Conservation (phyloP, 1,140 invertebrate genomes). For the Caenorhabditis inopinata region DNA sequence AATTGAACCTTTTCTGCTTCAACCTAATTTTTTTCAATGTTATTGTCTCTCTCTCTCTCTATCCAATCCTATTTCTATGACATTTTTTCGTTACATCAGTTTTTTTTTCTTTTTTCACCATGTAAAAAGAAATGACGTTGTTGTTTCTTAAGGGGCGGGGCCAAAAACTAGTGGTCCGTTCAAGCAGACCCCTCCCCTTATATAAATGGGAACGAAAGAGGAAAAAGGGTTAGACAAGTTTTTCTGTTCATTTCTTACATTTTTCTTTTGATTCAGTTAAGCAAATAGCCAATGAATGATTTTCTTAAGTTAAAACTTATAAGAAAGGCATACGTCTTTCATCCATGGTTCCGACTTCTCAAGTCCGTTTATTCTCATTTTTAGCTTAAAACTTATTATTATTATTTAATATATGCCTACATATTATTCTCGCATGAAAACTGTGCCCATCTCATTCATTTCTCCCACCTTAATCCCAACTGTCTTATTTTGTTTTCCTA, state of each 20-base stretch:
- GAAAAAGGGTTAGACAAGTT: neutral
- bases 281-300: neutral
- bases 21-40: neutral
- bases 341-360: neutral
- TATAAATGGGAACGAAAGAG: neutral
- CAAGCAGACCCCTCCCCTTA: neutral
- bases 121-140: neutral
- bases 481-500: neutral
- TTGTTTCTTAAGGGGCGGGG: slow-evolving; percentile 4
- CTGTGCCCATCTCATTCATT: neutral
- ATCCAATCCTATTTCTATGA: neutral
- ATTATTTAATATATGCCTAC: neutral
- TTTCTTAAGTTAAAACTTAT: too few relatives aligned
- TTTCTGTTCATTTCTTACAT: neutral
- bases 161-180: neutral
- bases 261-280: neutral
- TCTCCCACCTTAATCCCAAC: neutral
- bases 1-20: neutral
- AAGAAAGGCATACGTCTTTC: neutral
- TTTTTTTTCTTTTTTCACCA: slow-evolving; percentile 9
- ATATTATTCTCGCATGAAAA: neutral
- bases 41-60: neutral
- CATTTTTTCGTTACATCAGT: neutral
- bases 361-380: neutral
- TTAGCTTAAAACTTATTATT: neutral